These are phyloP conservation scores for Corythornis leucogaster DNA, from an alignment of 2,797 vertebrate species.

Conservation along the genomic window DNA sequence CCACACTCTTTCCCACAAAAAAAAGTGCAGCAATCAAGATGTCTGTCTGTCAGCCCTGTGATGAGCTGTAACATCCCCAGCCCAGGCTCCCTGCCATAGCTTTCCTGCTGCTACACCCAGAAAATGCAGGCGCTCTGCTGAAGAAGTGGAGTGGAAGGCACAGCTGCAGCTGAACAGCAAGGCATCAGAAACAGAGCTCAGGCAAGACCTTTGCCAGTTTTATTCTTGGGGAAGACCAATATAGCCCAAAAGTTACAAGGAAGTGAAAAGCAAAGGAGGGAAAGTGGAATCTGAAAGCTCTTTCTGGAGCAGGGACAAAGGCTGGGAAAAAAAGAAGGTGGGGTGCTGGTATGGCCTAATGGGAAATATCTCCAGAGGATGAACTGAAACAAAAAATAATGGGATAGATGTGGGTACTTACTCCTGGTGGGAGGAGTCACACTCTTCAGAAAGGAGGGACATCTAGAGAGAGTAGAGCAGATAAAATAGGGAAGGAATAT, in stretches of 20 bases:
- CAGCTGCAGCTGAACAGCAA: slow-evolving; percentile 1
- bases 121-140: not conserved
- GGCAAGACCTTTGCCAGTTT: not conserved
- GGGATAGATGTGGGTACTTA: not conserved
- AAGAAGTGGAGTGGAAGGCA: not conserved
- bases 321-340: not conserved
- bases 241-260: not conserved
- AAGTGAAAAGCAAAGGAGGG: not conserved
- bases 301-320: not conserved
- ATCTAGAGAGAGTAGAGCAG: not conserved
- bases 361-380: not conserved
- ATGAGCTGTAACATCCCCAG: slow-evolving; percentile 3
- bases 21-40: not conserved
- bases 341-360: not conserved
- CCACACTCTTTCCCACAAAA: not conserved
- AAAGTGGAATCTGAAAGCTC: not conserved
- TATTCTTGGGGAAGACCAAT: not conserved
- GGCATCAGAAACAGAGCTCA: not conserved
- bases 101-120: not conserved
- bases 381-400: not conserved
- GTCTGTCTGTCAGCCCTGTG: slow-evolving; percentile 31
- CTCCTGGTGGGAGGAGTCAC: not conserved
- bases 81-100: slow-evolving; percentile 24
- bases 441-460: not conserved
- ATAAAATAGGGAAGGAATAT: not conserved